These are phyloP conservation scores for Menidia beryllina DNA, from an alignment of 2,113 vertebrate species.

Conservation along the genomic window DNA sequence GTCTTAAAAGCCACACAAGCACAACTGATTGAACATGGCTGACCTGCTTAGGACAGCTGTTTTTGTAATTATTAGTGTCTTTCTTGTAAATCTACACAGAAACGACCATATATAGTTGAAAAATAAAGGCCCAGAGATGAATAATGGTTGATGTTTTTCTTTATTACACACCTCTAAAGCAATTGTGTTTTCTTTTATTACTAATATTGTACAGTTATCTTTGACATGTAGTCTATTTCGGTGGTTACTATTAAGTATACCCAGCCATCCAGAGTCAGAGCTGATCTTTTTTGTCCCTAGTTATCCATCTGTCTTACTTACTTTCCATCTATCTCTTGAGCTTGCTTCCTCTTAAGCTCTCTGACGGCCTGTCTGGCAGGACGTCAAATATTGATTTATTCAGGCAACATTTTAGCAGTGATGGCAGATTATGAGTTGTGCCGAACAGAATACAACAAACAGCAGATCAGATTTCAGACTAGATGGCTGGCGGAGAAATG, in stretches of 20 bases:
- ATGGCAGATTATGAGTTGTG: slow-evolving; percentile 68
- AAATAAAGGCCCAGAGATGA: not conserved
- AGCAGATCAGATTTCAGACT: slow-evolving; percentile 74
- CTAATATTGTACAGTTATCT: slow-evolving; percentile 19
- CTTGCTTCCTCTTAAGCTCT: slow-evolving; percentile 48
- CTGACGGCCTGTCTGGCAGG: slow-evolving; percentile 70
- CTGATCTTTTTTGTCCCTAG: slow-evolving; percentile 23
- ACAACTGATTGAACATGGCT: slow-evolving; percentile 21
- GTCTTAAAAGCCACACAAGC: slow-evolving; percentile 16
- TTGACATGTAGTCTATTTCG: slow-evolving; percentile 14
- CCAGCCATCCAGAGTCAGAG: slow-evolving; percentile 1
- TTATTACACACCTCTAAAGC: not conserved
- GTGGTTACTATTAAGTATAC: slow-evolving; percentile 30
- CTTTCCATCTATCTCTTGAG: slow-evolving; percentile 21
- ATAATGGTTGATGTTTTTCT: slow-evolving; percentile 6
- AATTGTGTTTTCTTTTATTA: slow-evolving; percentile 3
- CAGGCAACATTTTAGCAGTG: slow-evolving; percentile 76
- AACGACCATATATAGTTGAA: slow-evolving; percentile 38
- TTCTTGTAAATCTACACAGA: slow-evolving; percentile 23
- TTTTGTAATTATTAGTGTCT: slow-evolving; percentile 20
- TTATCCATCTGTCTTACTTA: slow-evolving; percentile 5
- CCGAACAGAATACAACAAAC: slow-evolving; percentile 79
- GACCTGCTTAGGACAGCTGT: slow-evolving; percentile 10
- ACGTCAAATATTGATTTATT: slow-evolving; percentile 82
- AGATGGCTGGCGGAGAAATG: slow-evolving; percentile 46